Percentiles rank a stretch among this genome's conserved stretches.
Evolutionary conservation across 2,888 invertebrate species (phyloP).

Genomic region (Chelonus formosanus): DNA sequence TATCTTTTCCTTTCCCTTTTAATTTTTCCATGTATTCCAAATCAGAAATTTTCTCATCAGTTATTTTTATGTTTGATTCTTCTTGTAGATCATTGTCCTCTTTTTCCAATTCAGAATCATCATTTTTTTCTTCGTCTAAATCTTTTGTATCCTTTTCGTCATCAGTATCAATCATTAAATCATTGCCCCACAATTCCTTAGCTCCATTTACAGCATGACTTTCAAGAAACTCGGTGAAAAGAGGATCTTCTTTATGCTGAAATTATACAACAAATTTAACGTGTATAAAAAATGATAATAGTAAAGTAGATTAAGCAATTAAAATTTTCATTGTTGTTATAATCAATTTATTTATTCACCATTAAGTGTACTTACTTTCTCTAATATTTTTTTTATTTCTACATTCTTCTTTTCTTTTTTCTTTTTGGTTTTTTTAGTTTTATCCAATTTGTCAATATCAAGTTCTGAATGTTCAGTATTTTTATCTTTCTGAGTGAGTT

Average conservation of each 20-base stretch:
- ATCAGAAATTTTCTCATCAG: slow-evolving; percentile 80
- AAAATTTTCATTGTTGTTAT: too few relatives aligned
- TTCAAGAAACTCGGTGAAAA: slow-evolving; percentile 89
- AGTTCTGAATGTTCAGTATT: slow-evolving; percentile 46
- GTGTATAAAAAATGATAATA: slow-evolving; percentile 11
- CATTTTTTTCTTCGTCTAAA: slow-evolving; percentile 46
- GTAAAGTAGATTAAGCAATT: slow-evolving; percentile 5
- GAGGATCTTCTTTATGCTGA: slow-evolving; percentile 85
- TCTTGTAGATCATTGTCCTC: slow-evolving; percentile 41
- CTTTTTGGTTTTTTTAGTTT: slow-evolving; percentile 49
- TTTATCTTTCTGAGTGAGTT: slow-evolving; percentile 43
- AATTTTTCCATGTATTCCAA: slow-evolving; percentile 81
- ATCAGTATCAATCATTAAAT: slow-evolving; percentile 62
- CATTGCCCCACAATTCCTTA: slow-evolving; percentile 69
- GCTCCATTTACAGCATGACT: slow-evolving; percentile 70
- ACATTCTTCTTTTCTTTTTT: slow-evolving; percentile 51
- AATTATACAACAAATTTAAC: slow-evolving; percentile 42
- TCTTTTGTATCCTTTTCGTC: slow-evolving; percentile 42
- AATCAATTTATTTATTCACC: too few relatives aligned
- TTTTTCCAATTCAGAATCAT: slow-evolving; percentile 42
- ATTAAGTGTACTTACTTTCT: slow-evolving; percentile 67
- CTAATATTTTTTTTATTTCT: slow-evolving; percentile 74
- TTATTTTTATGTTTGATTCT: slow-evolving; percentile 69
- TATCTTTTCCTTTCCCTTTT: slow-evolving; percentile 67
- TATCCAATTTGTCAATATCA: neutral